Percentiles rank a stretch among this genome's conserved stretches.
These are phyloP conservation scores for Heterocephalus glaber DNA, from an alignment of 2,113 vertebrate species.

Conservation along the genomic window DNA sequence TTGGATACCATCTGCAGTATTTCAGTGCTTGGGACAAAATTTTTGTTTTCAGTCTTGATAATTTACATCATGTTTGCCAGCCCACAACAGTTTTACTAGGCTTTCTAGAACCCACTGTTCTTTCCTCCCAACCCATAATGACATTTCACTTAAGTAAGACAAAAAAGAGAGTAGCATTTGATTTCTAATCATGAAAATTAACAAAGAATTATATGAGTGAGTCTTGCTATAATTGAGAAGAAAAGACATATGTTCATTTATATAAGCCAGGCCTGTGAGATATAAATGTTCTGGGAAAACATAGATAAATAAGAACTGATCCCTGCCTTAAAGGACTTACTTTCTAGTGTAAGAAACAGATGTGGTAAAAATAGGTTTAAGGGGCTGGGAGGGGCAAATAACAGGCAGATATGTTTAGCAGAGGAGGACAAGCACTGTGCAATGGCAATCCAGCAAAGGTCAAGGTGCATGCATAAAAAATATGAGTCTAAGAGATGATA, in stretches of 20 bases:
- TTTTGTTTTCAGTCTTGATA: slow-evolving; percentile 54
- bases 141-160: slow-evolving; percentile 53
- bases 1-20: slow-evolving; percentile 41
- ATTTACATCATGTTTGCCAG: slow-evolving; percentile 50
- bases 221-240: slow-evolving; percentile 36
- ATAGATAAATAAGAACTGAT: background rate
- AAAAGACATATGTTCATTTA: slow-evolving; percentile 51
- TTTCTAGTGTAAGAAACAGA: background rate
- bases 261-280: slow-evolving; percentile 12
- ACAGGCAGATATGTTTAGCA: accelerated
- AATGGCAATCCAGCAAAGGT: background rate
- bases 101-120: slow-evolving; percentile 50
- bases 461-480: accelerated
- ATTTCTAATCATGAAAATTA: slow-evolving; percentile 57
- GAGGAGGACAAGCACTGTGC: background rate
- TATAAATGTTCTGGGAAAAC: background rate
- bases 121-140: slow-evolving; percentile 27
- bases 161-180: slow-evolving; percentile 5
- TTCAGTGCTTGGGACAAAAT: background rate
- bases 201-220: slow-evolving; percentile 37
- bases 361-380: background rate
- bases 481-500: background rate
- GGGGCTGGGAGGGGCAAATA: background rate
- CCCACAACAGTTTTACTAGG: slow-evolving; percentile 50
- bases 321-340: background rate